Base-by-base conservation (phyloP, 2,888 invertebrate species). In the Acrobasis repandana region DNA sequence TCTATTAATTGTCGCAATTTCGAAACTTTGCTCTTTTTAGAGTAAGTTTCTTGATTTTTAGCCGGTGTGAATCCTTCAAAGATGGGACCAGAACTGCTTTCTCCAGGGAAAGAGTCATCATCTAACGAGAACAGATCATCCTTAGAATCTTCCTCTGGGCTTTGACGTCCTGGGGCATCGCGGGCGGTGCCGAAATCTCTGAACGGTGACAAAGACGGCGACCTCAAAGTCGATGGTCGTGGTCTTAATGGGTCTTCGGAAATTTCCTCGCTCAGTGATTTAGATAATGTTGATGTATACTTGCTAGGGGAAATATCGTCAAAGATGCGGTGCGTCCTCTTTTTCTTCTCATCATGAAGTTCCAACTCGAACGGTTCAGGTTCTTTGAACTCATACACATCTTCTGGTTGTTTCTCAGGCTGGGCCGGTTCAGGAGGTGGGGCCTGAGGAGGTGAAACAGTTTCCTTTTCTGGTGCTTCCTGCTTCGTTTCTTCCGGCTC, bases 331-430 rank as follows among this genome's bases (percentile, higher is more conserved):
- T 92, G 90, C 33, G 88, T 86, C 54, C 92, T 83, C 68, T 91
- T 93, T 73, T 92, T 93, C 71, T 92, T 93, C 68, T 93, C 90
- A 71, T 93, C 88, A 61, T 96, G 94, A 9, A 95, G 93, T 84
- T 97, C 97, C 69, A 97, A 94, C 80, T 97, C 97, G 77, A 97
- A 97, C 0, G 97, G 97, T 82, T 97, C 97, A 0, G 97, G 96
- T 82, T 97, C 97, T 82, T 97, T 97, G 77, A 97, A 97, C 83
- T 97, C 97, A 76, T 97, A 97, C 64, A 97, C 95, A 78, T 97
- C 97, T 71, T 93, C 93, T 0, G 91, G 73, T 73, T 90, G 88
- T 69, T 92, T 92, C 9, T 89, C 88, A 6, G 80, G 73, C 43
- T 80, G 82, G 15, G 76, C 66, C 4, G 77, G 75, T 65, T 85